Evolutionary conservation across 2,888 invertebrate species (phyloP).

Genomic region (Agrotis segetum): DNA sequence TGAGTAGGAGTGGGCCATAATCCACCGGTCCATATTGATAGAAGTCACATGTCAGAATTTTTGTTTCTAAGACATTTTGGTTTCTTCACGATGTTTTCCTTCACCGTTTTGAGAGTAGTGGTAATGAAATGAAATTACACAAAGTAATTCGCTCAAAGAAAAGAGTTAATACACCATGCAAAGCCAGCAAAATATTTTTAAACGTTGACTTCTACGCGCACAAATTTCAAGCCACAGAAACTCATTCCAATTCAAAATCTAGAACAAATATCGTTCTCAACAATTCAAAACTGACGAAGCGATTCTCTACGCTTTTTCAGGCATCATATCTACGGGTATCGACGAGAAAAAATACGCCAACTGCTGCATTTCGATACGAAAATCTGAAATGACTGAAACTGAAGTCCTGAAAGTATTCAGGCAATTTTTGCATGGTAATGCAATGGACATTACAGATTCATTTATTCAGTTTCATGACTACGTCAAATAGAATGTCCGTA

Average conservation of each 20-base stretch:
- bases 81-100: too few relatives aligned
- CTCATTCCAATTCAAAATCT: neutral
- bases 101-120: too few relatives aligned
- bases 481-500: conserved; percentile 62
- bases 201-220: too few relatives aligned
- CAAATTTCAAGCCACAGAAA: too few relatives aligned
- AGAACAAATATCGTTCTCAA: neutral
- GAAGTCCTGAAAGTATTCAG: conserved; percentile 30
- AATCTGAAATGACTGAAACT: conserved; percentile 22
- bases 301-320: neutral
- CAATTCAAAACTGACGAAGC: conserved; percentile 6
- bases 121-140: too few relatives aligned
- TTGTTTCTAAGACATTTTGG: too few relatives aligned
- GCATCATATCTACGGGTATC: neutral
- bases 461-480: conserved; percentile 68
- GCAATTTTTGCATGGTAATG: conserved; percentile 57
- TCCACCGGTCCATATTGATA: too few relatives aligned
- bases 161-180: too few relatives aligned
- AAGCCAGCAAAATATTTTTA: too few relatives aligned
- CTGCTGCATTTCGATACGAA: conserved; percentile 23
- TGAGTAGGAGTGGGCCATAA: too few relatives aligned
- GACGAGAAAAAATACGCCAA: conserved; percentile 12
- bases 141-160: too few relatives aligned
- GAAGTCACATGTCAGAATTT: too few relatives aligned
- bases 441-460: conserved; percentile 60